Conservation (phyloP, 2,113 vertebrate species). For the Anoplopoma fimbria region DNA sequence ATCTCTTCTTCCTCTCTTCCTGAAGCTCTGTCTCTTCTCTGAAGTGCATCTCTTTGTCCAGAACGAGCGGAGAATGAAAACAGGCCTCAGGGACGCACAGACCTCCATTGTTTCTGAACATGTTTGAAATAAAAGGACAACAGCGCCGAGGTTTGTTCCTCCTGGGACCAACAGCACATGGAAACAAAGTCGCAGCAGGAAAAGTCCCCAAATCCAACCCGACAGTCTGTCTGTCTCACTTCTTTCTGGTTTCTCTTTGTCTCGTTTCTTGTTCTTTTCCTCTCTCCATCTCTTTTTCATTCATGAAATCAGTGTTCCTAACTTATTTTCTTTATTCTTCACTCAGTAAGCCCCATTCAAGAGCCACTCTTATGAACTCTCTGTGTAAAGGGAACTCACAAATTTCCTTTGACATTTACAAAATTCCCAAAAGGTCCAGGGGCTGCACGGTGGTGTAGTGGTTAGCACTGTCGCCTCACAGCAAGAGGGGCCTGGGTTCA, state of each 20-base stretch:
- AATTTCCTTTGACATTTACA: no score
- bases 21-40: slow-evolving; percentile 27
- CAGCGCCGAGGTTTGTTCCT: not conserved
- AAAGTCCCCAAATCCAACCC: not conserved
- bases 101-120: slow-evolving; percentile 60
- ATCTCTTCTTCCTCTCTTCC: slow-evolving; percentile 23
- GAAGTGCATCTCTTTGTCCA: slow-evolving; percentile 45
- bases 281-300: not conserved
- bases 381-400: not conserved
- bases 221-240: slow-evolving; percentile 9
- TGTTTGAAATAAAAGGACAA: slow-evolving; percentile 67
- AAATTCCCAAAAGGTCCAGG: not conserved
- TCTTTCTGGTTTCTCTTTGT: slow-evolving; percentile 25
- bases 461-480: no score
- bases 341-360: not conserved
- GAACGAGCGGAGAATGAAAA: slow-evolving; percentile 41
- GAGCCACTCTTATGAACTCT: not conserved
- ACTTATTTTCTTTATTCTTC: not conserved
- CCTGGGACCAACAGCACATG: slow-evolving; percentile 40
- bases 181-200: not conserved
- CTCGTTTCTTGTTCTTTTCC: not conserved
- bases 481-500: no score
- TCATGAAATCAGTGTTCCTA: not conserved
- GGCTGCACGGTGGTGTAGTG: no score
- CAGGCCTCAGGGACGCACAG: slow-evolving; percentile 49